These are phyloP conservation scores for Hylaea fasciaria DNA, from an alignment of 2,888 invertebrate genomes.

Conservation along the genomic window DNA sequence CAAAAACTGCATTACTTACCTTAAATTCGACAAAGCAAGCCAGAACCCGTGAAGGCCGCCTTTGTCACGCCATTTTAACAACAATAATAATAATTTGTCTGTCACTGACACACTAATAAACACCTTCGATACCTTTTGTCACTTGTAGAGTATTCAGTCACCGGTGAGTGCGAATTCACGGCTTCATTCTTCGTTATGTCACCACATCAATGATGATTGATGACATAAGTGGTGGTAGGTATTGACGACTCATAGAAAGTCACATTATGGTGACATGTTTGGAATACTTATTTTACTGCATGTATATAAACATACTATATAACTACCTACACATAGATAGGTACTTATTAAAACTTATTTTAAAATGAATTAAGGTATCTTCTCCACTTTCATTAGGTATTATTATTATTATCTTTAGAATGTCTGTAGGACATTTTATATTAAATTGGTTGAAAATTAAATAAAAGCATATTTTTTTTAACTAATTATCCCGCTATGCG, in stretches of 20 bases:
- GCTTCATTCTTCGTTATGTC: not conserved
- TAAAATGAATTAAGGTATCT: no score
- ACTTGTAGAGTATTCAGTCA: not conserved
- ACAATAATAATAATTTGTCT: slow-evolving; percentile 39
- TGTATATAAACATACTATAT: no score
- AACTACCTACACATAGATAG: no score
- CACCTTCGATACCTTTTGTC: slow-evolving; percentile 4
- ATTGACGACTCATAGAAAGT: not conserved
- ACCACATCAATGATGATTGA: not conserved
- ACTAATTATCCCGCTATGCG: no score
- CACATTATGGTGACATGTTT: no score
- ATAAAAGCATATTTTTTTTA: no score
- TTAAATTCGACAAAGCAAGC: slow-evolving; percentile 38
- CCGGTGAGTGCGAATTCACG: not conserved
- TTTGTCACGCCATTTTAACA: slow-evolving; percentile 50
- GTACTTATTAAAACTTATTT: no score
- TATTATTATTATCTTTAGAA: no score
- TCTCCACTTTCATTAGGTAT: no score
- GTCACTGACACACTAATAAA: slow-evolving; percentile 51
- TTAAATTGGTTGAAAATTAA: no score
- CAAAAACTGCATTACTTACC: slow-evolving; percentile 43
- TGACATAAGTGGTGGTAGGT: not conserved
- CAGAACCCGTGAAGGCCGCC: slow-evolving; percentile 46
- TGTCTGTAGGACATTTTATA: no score
- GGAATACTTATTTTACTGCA: no score